These are phyloP conservation scores for Loriculus beryllinus DNA, from an alignment of 2,797 vertebrate genomes.

Conservation along the genomic window DNA sequence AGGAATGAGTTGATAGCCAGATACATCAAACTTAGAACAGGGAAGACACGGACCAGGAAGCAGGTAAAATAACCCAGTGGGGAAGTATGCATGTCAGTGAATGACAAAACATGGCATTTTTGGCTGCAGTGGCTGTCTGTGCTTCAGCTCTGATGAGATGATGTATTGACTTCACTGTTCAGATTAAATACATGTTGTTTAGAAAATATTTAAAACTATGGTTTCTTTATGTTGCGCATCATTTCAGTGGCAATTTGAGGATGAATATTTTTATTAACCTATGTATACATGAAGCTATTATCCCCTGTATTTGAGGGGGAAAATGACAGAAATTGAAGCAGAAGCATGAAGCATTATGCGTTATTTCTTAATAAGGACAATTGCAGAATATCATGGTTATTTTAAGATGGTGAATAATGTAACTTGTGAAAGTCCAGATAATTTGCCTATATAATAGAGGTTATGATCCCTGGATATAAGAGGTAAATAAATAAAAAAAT, in stretches of 20 bases:
- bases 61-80: constrained; percentile 86
- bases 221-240: constrained; percentile 33
- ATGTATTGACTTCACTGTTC: constrained; percentile 52
- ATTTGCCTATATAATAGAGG: not conserved
- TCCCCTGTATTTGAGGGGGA: not conserved
- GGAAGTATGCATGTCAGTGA: constrained; percentile 70
- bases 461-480: not conserved
- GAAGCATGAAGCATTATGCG: not conserved
- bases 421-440: constrained; percentile 16
- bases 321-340: not conserved
- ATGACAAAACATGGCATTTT: constrained; percentile 63
- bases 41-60: constrained; percentile 98
- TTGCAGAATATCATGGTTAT: not conserved
- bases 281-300: not conserved
- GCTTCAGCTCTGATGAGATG: constrained; percentile 74
- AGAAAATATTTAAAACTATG: not conserved
- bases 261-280: not conserved
- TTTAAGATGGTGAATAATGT: constrained; percentile 13
- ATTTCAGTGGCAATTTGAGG: constrained; percentile 48
- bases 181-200: constrained; percentile 23
- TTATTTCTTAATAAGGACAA: not conserved
- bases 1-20: constrained; percentile 99
- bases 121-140: constrained; percentile 75
- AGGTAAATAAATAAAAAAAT: constrained; percentile 34
- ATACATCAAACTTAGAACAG: constrained; percentile 99